Conservation (phyloP, 2,797 vertebrate genomes). For the Enteromius radiatus region DNA sequence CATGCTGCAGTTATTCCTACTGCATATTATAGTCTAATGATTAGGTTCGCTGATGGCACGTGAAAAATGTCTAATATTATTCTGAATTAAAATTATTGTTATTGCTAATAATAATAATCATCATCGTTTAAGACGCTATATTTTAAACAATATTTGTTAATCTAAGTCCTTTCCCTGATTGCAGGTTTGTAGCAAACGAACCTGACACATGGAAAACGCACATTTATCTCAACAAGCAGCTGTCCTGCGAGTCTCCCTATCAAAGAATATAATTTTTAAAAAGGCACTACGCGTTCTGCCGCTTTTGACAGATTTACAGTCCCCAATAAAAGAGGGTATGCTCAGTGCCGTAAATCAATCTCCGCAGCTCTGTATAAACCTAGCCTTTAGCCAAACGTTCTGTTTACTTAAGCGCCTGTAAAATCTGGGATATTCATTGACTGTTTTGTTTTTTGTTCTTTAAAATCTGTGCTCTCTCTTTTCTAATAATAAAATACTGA, state of each 20-base stretch:
- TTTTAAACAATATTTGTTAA: not conserved
- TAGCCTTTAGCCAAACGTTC: slow-evolving; percentile 59
- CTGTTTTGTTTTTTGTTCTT: not conserved
- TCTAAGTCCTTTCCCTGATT: not conserved
- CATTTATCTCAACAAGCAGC: slow-evolving; percentile 54
- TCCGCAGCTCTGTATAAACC: slow-evolving; percentile 79
- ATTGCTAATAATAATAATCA: slow-evolving; percentile 18
- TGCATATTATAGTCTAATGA: not conserved
- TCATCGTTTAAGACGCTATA: not conserved
- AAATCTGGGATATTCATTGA: slow-evolving; percentile 33
- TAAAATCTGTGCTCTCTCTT: not conserved
- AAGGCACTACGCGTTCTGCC: slow-evolving; percentile 72
- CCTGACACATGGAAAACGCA: slow-evolving; percentile 26
- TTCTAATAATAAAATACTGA: not conserved
- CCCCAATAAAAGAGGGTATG: slow-evolving; percentile 83
- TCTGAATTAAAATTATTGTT: not conserved
- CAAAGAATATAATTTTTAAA: slow-evolving; percentile 66
- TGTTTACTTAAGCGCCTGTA: slow-evolving; percentile 59
- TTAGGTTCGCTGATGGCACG: not conserved
- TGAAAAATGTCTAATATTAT: not conserved
- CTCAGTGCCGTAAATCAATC: slow-evolving; percentile 89
- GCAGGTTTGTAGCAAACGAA: slow-evolving; percentile 3
- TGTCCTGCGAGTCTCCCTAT: slow-evolving; percentile 61
- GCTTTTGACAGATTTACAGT: slow-evolving; percentile 92
- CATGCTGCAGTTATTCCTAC: slow-evolving; percentile 1